Base-by-base conservation (phyloP, 2,888 invertebrate species). In the Polietes domitor region DNA sequence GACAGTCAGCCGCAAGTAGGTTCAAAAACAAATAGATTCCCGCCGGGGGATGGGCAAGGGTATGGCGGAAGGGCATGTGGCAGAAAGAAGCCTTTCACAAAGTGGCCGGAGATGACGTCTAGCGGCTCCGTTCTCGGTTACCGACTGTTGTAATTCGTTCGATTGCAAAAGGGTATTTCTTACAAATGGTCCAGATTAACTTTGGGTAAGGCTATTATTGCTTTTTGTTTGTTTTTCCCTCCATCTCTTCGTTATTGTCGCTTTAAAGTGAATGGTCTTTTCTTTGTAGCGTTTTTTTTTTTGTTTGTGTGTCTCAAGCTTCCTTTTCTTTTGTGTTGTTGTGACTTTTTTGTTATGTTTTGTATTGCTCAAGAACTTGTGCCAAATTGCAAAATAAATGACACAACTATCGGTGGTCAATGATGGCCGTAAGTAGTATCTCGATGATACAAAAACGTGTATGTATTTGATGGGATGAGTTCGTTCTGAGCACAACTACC, bases 321-420 rank as follows among this genome's bases (percentile, higher is more conserved):
- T 53, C 19, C 4, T 53, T 53, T 53, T 53, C 53, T 19, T 19
- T 53, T 53, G 21, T 19, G 4, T 53, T 47, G 5, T 9, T 53
- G 19, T 7, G 41, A 10, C 9, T 21, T 24, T 15, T 43, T 43
- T 68, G 21, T 21, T 9, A 24, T 68, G 21, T 21, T 9, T 19
- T 19, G 24, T 43, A 6, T n/a, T 47, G 21, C 32, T 68, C 50
- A 24, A 81, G 77, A 77, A 73, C 77, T 77, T 77, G 41, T 72
- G 72, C 41, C 53, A 63, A 72, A 76, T 65, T 32, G n/a, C 21
- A 58, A 43, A 43, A 53, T 43, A 65, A 65, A 58, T 32, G 63
- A 5, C 12, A 43, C 17, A 19, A 72, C 17, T 58, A 47, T 47
- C 47, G n/a, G 58, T 15, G 58, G 26, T 58, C 58, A 58, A 7